Evolutionary conservation across 2,113 vertebrate species (phyloP), one percentile per base, ranked within the genome.

Genomic region (Prunella fulvescens): DNA sequence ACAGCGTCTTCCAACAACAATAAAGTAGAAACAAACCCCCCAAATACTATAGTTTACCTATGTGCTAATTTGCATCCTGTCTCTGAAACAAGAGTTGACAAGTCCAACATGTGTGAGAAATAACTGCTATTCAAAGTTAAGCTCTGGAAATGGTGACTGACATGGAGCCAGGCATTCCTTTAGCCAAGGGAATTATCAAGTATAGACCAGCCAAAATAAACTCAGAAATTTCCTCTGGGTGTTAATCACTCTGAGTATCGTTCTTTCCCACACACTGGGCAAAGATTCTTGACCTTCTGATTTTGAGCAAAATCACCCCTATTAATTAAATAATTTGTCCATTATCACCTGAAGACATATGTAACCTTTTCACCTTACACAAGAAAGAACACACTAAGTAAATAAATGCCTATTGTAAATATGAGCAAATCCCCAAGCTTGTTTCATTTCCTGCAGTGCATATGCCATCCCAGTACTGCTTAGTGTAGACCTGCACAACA

Each of bases 241-340:
- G 91, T 95, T 95, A 96, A 96, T 96, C 93, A 84, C 79, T 61
- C 61, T 4, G 50, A 94, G 37, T 23, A 88, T 81, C 58, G 0
- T 60, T 95, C 86, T 90, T 89, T 97, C 89, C 78, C 88, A 84
- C 90, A 90, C 44, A 74, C 47, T 72, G 81, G 60, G 71, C 44
- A 91, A 91, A 93, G 79, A 86, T 73, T 82, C 66, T 53, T 93
- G 80, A 96, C 95, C 82, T 95, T 54, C n/a, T 69, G 90, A 79
- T 92, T 77, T 86, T 54, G 60, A 94, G 80, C 10, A 86, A 85
- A 86, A 22, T n/a, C 64, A 82, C 45, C 35, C 48, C 45, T 89
- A 87, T 81, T 95, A 95, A 86, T 96, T 92, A 97, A 95, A 85
- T 80, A 94, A 88, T 94, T 93, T 90, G 85, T 96, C 91, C 70